phyloP scores from a whole-genome alignment of 2,797 vertebrate genomes.

The Apodemus agrarius region DNA sequence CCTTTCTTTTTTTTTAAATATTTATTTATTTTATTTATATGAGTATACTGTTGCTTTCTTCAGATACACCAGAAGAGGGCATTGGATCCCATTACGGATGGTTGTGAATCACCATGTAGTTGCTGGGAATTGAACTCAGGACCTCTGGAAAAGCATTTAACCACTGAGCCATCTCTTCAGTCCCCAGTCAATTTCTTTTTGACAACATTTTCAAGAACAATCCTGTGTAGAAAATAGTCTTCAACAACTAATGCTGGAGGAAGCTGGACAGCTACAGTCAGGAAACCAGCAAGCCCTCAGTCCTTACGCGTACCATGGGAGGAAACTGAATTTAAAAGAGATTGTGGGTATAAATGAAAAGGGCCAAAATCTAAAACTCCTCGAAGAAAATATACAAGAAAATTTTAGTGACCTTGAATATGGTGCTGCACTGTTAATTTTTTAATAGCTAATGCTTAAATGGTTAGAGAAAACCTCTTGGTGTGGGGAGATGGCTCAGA shows the following conservation, averaged over 20 bases:
- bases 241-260: not conserved
- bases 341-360: not conserved
- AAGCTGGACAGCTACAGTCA: not conserved
- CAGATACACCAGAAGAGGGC: too few species aligned
- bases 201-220: not conserved
- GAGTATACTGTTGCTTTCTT: too few species aligned
- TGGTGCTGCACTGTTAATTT: not conserved
- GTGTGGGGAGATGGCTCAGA: not conserved
- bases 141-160: too few species aligned
- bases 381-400: slow-evolving; percentile 27
- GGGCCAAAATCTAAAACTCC: not conserved
- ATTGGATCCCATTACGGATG: too few species aligned
- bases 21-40: too few species aligned
- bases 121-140: too few species aligned
- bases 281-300: not conserved
- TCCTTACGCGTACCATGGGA: not conserved
- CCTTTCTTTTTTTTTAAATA: too few species aligned
- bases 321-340: slow-evolving; percentile 23
- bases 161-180: too few species aligned
- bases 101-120: too few species aligned
- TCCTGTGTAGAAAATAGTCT: not conserved
- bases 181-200: not conserved
- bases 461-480: not conserved
- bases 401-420: not conserved
- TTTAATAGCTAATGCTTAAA: not conserved